Conservation (phyloP, 2,113 vertebrate genomes). For the Cheirogaleus medius region DNA sequence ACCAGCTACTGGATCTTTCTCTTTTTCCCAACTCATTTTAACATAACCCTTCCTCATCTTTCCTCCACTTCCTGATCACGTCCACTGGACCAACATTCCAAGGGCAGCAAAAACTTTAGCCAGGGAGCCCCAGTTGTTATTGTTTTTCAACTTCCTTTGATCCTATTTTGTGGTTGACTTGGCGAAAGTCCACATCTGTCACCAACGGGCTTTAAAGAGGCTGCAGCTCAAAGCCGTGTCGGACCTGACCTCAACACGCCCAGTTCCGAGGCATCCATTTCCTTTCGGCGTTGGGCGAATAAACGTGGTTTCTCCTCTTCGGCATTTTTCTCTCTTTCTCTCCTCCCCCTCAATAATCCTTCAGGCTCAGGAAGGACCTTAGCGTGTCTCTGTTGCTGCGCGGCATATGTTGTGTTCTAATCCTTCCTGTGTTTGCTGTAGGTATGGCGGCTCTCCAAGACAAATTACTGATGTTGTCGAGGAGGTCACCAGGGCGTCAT, state of each 20-base stretch:
- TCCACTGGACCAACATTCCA: constrained; percentile 19
- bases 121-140: constrained; percentile 33
- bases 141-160: constrained; percentile 65
- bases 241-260: constrained; percentile 50
- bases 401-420: constrained; percentile 57
- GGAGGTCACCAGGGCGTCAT: constrained; percentile 42
- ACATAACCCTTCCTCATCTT: not conserved
- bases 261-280: not conserved
- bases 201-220: constrained; percentile 54
- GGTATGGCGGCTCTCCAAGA: constrained; percentile 70
- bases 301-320: not conserved
- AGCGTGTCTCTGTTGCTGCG: not conserved
- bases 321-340: not conserved
- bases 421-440: constrained; percentile 78
- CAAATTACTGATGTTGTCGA: constrained; percentile 59
- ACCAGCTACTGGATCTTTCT: not conserved
- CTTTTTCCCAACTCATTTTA: not conserved
- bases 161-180: constrained; percentile 69
- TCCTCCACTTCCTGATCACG: not conserved
- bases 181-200: constrained; percentile 72
- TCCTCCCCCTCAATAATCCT: not conserved
- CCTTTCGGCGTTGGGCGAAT: not conserved
- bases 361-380: constrained; percentile 43
- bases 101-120: not conserved
- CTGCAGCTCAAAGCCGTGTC: constrained; percentile 24